phyloP scores from a whole-genome alignment of 2,888 invertebrate genomes.

The Oscheius onirici region DNA sequence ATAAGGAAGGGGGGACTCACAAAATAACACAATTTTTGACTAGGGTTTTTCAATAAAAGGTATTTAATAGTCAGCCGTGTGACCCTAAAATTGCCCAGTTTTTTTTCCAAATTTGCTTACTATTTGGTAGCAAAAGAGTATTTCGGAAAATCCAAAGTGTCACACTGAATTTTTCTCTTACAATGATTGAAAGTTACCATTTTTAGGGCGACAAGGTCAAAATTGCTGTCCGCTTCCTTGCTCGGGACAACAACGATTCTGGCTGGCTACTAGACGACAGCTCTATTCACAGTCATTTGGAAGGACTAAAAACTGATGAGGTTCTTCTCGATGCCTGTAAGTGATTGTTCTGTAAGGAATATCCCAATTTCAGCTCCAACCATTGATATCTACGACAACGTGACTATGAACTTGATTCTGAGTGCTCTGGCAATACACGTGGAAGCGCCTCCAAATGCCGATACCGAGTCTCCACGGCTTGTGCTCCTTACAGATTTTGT shows the following conservation, averaged over 20 bases:
- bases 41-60: too few species aligned
- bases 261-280: slow-evolving; percentile 47
- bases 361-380: slow-evolving; percentile 12
- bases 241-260: slow-evolving; percentile 45
- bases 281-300: slow-evolving; percentile 38
- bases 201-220: slow-evolving; percentile 30
- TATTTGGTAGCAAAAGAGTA: too few species aligned
- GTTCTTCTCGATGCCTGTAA: slow-evolving; percentile 39
- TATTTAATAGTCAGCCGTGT: too few species aligned
- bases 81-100: too few species aligned
- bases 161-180: too few species aligned
- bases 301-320: slow-evolving; percentile 43
- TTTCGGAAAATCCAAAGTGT: too few species aligned
- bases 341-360: neutral
- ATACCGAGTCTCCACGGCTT: slow-evolving; percentile 37
- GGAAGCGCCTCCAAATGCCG: neutral
- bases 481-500: slow-evolving; percentile 55
- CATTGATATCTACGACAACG: slow-evolving; percentile 33
- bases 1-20: too few species aligned
- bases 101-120: too few species aligned
- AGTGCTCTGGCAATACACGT: slow-evolving; percentile 31
- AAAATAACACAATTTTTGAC: too few species aligned
- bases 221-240: slow-evolving; percentile 48
- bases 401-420: slow-evolving; percentile 39
- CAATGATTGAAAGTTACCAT: too few species aligned